Evolutionary conservation across 2,888 invertebrate species (phyloP).

Genomic region (Barypeithes pellucidus): DNA sequence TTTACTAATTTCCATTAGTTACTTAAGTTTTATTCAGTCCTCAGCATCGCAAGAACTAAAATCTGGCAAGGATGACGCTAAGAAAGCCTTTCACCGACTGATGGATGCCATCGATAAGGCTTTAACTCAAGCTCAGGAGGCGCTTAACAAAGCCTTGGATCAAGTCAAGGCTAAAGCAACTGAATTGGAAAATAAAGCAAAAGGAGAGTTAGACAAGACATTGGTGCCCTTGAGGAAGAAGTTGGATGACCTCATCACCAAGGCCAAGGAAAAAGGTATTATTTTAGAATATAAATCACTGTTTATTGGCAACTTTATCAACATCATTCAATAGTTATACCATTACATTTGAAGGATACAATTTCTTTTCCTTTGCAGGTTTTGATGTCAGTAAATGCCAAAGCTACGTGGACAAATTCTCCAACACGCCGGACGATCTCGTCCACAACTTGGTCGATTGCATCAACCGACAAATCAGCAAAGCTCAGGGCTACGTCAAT

Average conservation of each 20-base stretch:
- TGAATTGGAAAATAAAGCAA: slow-evolving; percentile 43
- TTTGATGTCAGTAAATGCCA: slow-evolving; percentile 48
- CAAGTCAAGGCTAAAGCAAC: slow-evolving; percentile 37
- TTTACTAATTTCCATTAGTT: too few species aligned
- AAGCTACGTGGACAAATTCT: slow-evolving; percentile 41
- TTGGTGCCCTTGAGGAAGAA: slow-evolving; percentile 41
- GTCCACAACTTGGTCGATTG: slow-evolving; percentile 38
- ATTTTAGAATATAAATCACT: too few species aligned
- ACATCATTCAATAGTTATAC: too few species aligned
- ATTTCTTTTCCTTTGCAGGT: slow-evolving; percentile 28
- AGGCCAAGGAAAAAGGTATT: slow-evolving; percentile 44
- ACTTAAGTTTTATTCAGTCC: not conserved
- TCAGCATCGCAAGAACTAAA: not conserved
- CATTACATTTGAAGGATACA: too few species aligned
- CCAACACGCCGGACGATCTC: slow-evolving; percentile 37
- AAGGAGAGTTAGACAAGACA: slow-evolving; percentile 36
- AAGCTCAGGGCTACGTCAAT: slow-evolving; percentile 43
- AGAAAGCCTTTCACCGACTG: slow-evolving; percentile 46
- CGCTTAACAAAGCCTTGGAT: slow-evolving; percentile 45
- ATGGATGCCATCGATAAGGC: slow-evolving; percentile 48
- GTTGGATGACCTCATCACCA: slow-evolving; percentile 41
- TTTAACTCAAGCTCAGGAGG: slow-evolving; percentile 42
- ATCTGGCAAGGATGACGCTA: slow-evolving; percentile 47
- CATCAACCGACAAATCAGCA: slow-evolving; percentile 36
- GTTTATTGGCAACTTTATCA: too few species aligned